Percentiles rank a stretch among this genome's conserved stretches.
Conservation (phyloP, 2,888 invertebrate species). For the Drosophila antonietae region DNA sequence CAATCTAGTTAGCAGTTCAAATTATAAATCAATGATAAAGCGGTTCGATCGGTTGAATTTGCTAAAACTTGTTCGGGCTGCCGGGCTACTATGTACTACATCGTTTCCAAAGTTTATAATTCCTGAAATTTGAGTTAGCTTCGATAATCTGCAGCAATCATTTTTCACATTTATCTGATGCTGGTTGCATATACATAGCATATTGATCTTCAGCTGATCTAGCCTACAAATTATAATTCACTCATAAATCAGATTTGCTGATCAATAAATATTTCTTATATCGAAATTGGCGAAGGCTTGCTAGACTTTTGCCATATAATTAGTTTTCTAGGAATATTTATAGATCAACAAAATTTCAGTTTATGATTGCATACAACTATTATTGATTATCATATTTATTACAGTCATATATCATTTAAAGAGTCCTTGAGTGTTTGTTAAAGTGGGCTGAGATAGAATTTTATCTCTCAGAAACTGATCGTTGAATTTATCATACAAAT, state of each 20-base stretch:
- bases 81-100: background rate
- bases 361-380: background rate
- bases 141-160: background rate
- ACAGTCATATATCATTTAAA: background rate
- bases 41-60: background rate
- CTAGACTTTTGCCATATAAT: background rate
- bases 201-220: slow-evolving; percentile 9
- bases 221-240: background rate
- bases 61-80: slow-evolving; percentile 1
- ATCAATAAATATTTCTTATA: slow-evolving; percentile 1
- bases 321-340: background rate
- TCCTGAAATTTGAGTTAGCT: slow-evolving; percentile 3
- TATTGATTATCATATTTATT: slow-evolving; percentile 1
- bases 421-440: background rate
- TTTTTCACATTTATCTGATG: slow-evolving; percentile 12
- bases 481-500: too few relatives aligned
- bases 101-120: slow-evolving; percentile 2
- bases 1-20: background rate
- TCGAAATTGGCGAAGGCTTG: background rate
- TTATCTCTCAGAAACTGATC: background rate
- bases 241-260: slow-evolving; percentile 1
- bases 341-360: background rate
- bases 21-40: slow-evolving; percentile 17
- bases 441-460: background rate
- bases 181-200: background rate